Evolutionary conservation across 2,113 vertebrate species (phyloP), one percentile per base, ranked within the genome.

Genomic region (Channa argus): DNA sequence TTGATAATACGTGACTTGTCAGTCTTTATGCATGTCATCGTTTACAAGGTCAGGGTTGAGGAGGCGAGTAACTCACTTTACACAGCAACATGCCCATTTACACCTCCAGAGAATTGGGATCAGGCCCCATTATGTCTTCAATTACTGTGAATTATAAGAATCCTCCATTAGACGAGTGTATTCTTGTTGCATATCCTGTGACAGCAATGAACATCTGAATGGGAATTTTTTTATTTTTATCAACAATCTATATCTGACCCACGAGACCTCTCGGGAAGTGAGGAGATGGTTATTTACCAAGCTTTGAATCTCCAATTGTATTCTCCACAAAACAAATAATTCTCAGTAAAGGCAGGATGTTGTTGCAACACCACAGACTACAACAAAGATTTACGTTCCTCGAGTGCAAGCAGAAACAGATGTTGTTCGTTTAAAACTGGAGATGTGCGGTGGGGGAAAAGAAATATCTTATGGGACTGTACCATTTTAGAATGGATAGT

Each of bases 321-420:
- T 80, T 80, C 84, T 79, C 78, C 78, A 71, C 70, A 63, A 87
- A 84, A 83, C 84, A 89, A 86, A 90, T 77, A 80, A 65, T 59
- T 84, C 80, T 81, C 68, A 70, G 66, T 43, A 0, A 70, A 62
- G 80, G 84, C 88, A 90, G 91, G 91, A 92, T 89, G 91, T 91
- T 90, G 80, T 87, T 91, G 88, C 88, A 86, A 89, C 80, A 91
- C 72, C 67, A 50, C 14, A 3, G 44, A 45, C 71, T 51, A 79
- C 61, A 64, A 58, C 70, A 68, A 4, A 70, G 82, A 86, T 85
- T 89, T 87, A 84, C 77, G 74, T 49, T 66, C 43, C 45, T 66
- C 3, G 12, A 38, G 60, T 50, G 47, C 63, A 73, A 86, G 73
- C 79, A 82, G 64, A 84, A 89, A 88, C 79, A 90, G 76, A 92